phyloP scores from a whole-genome alignment of 1,140 invertebrate species.

The Drosophila arizonae region DNA sequence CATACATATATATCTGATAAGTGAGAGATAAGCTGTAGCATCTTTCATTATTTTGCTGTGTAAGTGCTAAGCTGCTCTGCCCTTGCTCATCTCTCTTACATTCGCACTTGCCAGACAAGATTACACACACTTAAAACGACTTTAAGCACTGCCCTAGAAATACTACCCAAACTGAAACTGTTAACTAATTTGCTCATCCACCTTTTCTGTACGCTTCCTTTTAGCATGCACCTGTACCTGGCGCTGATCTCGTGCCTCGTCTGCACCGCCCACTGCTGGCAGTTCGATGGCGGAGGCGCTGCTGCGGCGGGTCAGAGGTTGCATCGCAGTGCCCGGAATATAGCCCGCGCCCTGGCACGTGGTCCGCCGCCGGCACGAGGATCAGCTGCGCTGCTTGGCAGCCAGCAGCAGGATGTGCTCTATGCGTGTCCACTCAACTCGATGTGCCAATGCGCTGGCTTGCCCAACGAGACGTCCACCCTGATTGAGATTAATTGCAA shows the following conservation, averaged over 20 bases:
- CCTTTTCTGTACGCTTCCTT: constrained; percentile 25
- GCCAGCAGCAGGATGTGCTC: constrained; percentile 79
- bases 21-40: no score
- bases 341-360: constrained; percentile 47
- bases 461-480: constrained; percentile 84
- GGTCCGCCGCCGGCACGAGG: constrained; percentile 63
- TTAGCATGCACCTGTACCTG: constrained; percentile 73
- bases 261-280: constrained; percentile 76
- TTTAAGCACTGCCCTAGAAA: no score
- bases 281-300: constrained; percentile 75
- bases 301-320: constrained; percentile 3
- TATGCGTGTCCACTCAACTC: constrained; percentile 85
- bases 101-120: no score
- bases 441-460: constrained; percentile 86
- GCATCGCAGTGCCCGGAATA: constrained; percentile 35
- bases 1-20: no score
- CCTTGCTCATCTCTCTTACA: no score
- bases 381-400: constrained; percentile 68
- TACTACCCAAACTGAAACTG: no score
- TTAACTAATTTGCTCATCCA: neutral
- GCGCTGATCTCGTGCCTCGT: constrained; percentile 74
- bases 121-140: no score
- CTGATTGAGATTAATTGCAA: constrained; percentile 87
- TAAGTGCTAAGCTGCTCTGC: no score
- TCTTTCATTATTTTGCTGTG: no score